phyloP scores from a whole-genome alignment of 2,113 vertebrate species.

The Mus spicilegus region DNA sequence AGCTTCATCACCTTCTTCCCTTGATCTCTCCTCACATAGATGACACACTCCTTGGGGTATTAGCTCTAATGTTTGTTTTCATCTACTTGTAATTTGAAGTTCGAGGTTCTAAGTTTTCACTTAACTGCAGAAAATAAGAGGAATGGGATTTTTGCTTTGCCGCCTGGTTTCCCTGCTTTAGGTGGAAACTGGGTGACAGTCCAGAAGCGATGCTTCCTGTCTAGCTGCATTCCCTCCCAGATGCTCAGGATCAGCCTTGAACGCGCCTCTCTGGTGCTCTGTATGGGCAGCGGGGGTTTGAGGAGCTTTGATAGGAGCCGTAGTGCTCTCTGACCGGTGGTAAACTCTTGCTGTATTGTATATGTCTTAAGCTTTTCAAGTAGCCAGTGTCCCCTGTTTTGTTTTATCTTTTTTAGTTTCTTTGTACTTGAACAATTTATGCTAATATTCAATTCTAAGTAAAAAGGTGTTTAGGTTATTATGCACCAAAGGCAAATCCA shows the following conservation, averaged over 20 bases:
- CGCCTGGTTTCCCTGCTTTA: background rate
- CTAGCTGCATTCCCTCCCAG: background rate
- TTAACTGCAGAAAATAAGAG: background rate
- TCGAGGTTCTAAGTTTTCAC: background rate
- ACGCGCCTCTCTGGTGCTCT: background rate
- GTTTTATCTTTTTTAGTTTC: background rate
- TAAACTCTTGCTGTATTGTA: background rate
- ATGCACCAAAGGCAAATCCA: constrained; percentile 1
- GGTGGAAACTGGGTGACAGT: background rate
- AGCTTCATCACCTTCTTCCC: background rate
- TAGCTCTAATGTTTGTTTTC: background rate
- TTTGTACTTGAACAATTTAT: constrained; percentile 7
- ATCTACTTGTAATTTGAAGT: background rate
- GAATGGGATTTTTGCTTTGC: background rate
- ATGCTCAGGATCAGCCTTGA: background rate
- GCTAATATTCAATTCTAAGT: background rate
- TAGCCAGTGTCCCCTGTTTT: background rate
- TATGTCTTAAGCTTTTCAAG: background rate
- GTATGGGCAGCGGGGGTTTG: background rate
- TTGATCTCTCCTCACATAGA: background rate
- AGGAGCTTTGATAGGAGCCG: background rate
- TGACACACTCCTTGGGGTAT: background rate
- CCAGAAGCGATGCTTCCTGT: background rate
- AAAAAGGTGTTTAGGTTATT: constrained; percentile 28
- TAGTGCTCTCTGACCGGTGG: background rate